Conservation (phyloP, 2,113 vertebrate species). For the Drymodes brunneopygia region DNA sequence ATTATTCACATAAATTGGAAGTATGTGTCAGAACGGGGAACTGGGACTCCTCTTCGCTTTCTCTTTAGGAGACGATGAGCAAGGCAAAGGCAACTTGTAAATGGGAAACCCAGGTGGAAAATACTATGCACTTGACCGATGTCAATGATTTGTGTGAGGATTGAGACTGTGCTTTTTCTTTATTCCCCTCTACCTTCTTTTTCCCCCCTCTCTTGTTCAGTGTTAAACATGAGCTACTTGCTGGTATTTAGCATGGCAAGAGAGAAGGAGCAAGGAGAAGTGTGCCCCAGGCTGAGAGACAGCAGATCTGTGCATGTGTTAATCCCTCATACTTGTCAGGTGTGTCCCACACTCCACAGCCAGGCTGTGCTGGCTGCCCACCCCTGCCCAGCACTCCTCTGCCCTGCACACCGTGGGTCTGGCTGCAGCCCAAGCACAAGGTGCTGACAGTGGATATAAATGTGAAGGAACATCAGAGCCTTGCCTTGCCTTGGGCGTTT, state of each 20-base stretch:
- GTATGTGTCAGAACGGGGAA: not conserved
- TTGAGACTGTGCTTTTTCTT: not conserved
- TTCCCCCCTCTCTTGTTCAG: not conserved
- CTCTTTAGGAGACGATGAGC: not conserved
- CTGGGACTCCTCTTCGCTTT: not conserved
- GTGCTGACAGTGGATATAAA: not conserved
- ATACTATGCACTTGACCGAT: not conserved
- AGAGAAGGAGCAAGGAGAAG: not conserved
- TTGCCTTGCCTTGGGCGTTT: not conserved
- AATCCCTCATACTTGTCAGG: not conserved
- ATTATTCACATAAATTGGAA: not conserved
- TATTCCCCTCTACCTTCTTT: not conserved
- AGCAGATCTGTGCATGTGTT: not conserved
- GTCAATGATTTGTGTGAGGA: not conserved
- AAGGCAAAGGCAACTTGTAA: not conserved
- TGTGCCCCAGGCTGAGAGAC: not conserved
- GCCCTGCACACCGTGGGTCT: not conserved
- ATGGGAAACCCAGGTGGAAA: not conserved
- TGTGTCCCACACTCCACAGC: not conserved
- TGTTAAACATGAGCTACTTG: not conserved
- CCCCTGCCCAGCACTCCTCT: too few species aligned
- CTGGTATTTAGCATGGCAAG: not conserved
- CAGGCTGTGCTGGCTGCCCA: not conserved
- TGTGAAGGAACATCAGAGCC: not conserved
- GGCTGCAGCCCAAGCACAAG: not conserved